Percentiles rank a stretch among this genome's conserved stretches.
Evolutionary conservation across 2,888 invertebrate genomes (phyloP).

Genomic region (Platycheirus albimanus): DNA sequence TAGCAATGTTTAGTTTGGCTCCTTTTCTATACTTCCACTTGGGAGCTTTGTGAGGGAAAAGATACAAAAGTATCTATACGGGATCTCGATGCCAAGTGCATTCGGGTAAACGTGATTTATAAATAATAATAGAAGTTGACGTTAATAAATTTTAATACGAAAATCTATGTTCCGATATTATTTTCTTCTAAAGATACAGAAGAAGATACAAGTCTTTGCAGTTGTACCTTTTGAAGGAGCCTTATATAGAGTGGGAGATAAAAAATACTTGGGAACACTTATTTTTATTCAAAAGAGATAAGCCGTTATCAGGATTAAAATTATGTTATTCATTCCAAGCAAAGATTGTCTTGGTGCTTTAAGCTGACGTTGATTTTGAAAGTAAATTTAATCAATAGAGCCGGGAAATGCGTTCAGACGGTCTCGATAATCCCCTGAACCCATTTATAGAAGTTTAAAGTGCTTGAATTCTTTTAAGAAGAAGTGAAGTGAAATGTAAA

Average conservation of each 20-base stretch:
- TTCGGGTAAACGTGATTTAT: constrained; percentile 74
- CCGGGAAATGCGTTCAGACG: no score
- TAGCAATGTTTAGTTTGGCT: constrained; percentile 43
- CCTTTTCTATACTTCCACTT: constrained; percentile 20
- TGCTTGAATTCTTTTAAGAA: no score
- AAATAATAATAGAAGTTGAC: constrained; percentile 74
- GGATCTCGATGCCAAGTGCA: no score
- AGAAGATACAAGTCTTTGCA: constrained; percentile 10
- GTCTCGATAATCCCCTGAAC: no score
- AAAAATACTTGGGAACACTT: no score
- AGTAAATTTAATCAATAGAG: no score
- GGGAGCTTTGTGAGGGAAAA: background rate
- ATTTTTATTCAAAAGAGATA: constrained; percentile 18
- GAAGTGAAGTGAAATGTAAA: no score
- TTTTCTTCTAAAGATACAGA: constrained; percentile 12
- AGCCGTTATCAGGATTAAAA: constrained; percentile 44
- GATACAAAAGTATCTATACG: constrained; percentile 17
- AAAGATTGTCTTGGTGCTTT: no score
- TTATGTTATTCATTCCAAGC: no score
- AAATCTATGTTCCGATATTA: constrained; percentile 57
- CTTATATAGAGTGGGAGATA: constrained; percentile 3
- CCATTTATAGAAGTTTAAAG: no score
- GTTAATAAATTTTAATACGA: constrained; percentile 74
- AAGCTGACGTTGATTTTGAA: no score
- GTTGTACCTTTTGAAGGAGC: background rate